Base-by-base conservation (phyloP, 2,113 vertebrate genomes). In the Sprattus sprattus region DNA sequence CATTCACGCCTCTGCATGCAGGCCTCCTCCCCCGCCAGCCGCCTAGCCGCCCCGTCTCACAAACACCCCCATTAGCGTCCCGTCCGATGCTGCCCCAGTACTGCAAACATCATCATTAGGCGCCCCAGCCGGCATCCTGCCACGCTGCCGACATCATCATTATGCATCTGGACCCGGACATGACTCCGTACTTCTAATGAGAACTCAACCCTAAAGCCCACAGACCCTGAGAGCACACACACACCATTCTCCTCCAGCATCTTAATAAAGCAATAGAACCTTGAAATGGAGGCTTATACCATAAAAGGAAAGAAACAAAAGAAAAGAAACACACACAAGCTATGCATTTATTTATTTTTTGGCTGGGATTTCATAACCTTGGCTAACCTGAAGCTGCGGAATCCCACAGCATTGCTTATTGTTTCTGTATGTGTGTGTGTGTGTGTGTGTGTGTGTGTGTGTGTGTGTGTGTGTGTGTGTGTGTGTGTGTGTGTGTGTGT, bases 71-170 rank as follows among this genome's bases (percentile, higher is more conserved):
- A 64, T 64, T 32, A 25, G 25, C n/a, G 64, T 15, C 57, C 57
- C 22, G 22, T 22, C 64, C 64, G 10, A 25, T 9, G 25, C 64
- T 2, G 25, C n/a, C 57, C 5, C 8, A 13, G 64, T 11, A 28
- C 64, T 28, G 64, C 64, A 28, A 71, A 71, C 25, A 71, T 71
- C 64, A 71, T 71, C 64, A 71, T 71, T 71, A 71, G 64, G 57
- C 57, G 4, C 57, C 57, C 57, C 64, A 71, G 64, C 28, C n/a
- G 64, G 64, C 64, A 9, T 0, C 60, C 64, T 10, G 28, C 64
- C 4, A 25, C 0, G n/a, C 64, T 28, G n/a, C 64, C 11, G 64
- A 71, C 64, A 71, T 71, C n/a, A 71, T 71, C 64, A 71, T 71
- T 71, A 32, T 71, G 64, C 64, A 71, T 71, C 64, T 71, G 64